These are phyloP conservation scores for Hydropsyche tenuis DNA, from an alignment of 1,140 invertebrate species.

Conservation along the genomic window DNA sequence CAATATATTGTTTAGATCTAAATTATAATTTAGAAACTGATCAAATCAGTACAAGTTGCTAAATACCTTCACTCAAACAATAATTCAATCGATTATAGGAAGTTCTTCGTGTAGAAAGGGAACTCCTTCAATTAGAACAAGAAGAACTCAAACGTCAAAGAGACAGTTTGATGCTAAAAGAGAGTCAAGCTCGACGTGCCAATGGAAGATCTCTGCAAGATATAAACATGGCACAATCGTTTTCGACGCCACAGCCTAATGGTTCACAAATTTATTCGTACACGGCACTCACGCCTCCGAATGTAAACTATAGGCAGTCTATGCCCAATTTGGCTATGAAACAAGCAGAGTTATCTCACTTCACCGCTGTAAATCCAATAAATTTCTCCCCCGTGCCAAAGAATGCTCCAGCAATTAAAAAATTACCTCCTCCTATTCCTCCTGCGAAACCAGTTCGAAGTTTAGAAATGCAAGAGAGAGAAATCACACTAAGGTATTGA, in stretches of 20 bases:
- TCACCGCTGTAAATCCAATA: constrained; percentile 18
- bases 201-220: constrained; percentile 70
- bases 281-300: constrained; percentile 49
- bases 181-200: constrained; percentile 65
- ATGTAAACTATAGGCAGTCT: constrained; percentile 68
- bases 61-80: too few relatives aligned
- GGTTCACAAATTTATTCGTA: constrained; percentile 50
- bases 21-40: too few relatives aligned
- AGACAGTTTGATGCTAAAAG: constrained; percentile 71
- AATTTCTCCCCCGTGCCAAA: constrained; percentile 48
- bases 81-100: constrained; percentile 61
- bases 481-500: constrained; percentile 59
- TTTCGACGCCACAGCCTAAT: constrained; percentile 54
- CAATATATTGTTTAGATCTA: too few relatives aligned
- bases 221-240: constrained; percentile 56
- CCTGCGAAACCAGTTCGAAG: constrained; percentile 61
- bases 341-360: constrained; percentile 58
- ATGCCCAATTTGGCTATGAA: constrained; percentile 69
- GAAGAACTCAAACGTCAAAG: constrained; percentile 78
- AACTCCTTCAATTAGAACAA: constrained; percentile 76
- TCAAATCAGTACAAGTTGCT: too few relatives aligned
- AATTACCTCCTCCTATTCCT: constrained; percentile 61
- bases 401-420: constrained; percentile 53
- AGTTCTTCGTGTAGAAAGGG: constrained; percentile 76
- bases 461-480: constrained; percentile 58